Evolutionary conservation across 64 coral and sea anemone genomes (phyloP), one percentile per base, ranked within the genome.

Genomic region (Cladopsammia gracilis): DNA sequence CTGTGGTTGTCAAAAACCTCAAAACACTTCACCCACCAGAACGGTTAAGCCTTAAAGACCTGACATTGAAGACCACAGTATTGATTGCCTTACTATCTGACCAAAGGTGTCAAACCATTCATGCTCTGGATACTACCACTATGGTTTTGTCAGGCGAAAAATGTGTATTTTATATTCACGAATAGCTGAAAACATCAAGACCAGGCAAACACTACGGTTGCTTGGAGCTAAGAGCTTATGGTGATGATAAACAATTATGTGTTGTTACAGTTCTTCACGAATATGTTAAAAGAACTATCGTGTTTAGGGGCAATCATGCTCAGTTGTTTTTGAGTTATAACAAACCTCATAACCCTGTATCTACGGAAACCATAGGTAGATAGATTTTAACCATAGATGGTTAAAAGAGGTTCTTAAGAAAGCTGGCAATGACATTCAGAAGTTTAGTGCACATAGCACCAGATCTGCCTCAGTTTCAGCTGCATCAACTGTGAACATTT

Each of bases 341-440:
- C 14, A 89, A 89, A 71, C 70, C 71, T 73, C 86, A 56, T 45
- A 86, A 86, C 42, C 68, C 42, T 7, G 24, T 74, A 88, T 49
- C 8, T 26, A 88, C 26, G 43, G 86, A 88, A 10, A 71, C 67
- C 16, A 20, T 88, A 3, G 68, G 62, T 87, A 15, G 24, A n/a
- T n/a, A n/a, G n/a, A n/a, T n/a, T n/a, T n/a, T n/a, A n/a, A n/a
- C n/a, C n/a, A n/a, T n/a, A n/a, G n/a, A 83, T 83, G 79, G 79
- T 18, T 79, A 46, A 54, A 48, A 79, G 15, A 54, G 20, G 46
- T 48, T 11, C 25, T 79, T 48, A 2, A 79, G 3, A 49, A 24
- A 22, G 76, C 46, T 49, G 45, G 54, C 12, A 83, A 22, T 25
- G 79, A 83, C 25, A 83, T 62, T 60, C 44, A 22, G 19, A 25